Conservation (phyloP, 2,888 invertebrate species). For the Acanthacorydalis orientalis region DNA sequence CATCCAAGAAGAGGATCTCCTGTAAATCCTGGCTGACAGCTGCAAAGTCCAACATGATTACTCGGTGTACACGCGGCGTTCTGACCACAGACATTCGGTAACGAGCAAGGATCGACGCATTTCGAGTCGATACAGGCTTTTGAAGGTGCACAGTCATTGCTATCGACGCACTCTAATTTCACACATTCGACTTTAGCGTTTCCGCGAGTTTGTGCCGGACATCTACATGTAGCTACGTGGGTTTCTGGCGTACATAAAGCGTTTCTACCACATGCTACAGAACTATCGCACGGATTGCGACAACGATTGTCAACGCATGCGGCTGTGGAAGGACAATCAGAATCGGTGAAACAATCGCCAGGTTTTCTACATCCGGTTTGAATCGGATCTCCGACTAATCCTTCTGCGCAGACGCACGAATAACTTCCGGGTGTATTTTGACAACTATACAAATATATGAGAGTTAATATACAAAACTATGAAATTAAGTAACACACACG, state of each 20-base stretch:
- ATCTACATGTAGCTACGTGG: slow-evolving; percentile 58
- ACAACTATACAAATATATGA: slow-evolving; percentile 31
- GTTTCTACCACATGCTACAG: slow-evolving; percentile 51
- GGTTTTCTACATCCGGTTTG: slow-evolving; percentile 62
- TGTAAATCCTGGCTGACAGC: slow-evolving; percentile 69
- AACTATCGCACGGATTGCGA: slow-evolving; percentile 55
- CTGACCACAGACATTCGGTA: slow-evolving; percentile 68
- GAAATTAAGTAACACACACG: slow-evolving; percentile 4
- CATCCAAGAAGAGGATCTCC: slow-evolving; percentile 79
- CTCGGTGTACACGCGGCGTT: slow-evolving; percentile 58
- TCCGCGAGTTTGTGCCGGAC: slow-evolving; percentile 56
- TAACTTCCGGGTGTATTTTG: slow-evolving; percentile 64
- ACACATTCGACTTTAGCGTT: slow-evolving; percentile 57
- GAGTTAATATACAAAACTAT: slow-evolving; percentile 4
- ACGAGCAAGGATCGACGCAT: slow-evolving; percentile 66
- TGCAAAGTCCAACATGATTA: slow-evolving; percentile 68
- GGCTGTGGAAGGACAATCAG: slow-evolving; percentile 63
- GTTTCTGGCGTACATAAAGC: slow-evolving; percentile 54
- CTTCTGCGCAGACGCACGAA: slow-evolving; percentile 58
- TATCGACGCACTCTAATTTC: slow-evolving; percentile 60
- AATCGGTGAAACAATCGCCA: slow-evolving; percentile 63
- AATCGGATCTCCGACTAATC: slow-evolving; percentile 61
- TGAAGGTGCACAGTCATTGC: slow-evolving; percentile 52
- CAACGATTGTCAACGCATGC: slow-evolving; percentile 60
- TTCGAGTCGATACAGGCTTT: slow-evolving; percentile 63